These are phyloP conservation scores for Typhlomys cinereus DNA, from an alignment of 2,113 vertebrate species.

Conservation along the genomic window DNA sequence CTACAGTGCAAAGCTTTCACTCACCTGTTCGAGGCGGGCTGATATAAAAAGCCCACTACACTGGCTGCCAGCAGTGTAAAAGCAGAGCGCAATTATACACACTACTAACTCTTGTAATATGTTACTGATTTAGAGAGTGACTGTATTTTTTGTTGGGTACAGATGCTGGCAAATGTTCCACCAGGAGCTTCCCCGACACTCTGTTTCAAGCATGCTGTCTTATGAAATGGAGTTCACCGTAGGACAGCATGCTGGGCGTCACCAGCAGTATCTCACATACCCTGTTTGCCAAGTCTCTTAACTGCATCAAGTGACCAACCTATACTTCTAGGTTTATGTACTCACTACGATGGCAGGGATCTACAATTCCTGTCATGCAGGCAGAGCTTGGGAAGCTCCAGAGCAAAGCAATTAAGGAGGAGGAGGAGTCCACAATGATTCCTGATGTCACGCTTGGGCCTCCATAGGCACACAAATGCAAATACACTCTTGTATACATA, in stretches of 20 bases:
- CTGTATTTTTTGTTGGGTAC: background rate
- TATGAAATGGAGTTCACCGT: background rate
- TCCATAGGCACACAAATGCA: too few relatives aligned
- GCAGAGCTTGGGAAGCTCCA: too few relatives aligned
- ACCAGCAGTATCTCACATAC: background rate
- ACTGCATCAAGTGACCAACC: background rate
- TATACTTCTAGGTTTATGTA: background rate
- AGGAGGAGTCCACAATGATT: too few relatives aligned
- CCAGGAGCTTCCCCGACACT: background rate
- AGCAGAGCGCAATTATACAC: background rate
- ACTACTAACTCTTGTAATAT: background rate
- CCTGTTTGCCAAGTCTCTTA: background rate
- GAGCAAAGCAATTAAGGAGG: too few relatives aligned
- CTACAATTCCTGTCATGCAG: too few relatives aligned
- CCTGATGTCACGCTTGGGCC: too few relatives aligned
- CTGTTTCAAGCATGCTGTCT: background rate
- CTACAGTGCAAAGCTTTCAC: background rate
- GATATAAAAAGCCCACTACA: background rate
- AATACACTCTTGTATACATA: too few relatives aligned
- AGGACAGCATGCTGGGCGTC: background rate
- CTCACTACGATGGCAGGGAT: background rate
- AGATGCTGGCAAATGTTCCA: background rate
- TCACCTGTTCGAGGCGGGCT: background rate
- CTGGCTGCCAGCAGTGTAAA: background rate
- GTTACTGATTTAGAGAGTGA: background rate